Conservation (phyloP, 35 echinoderm and acorn worm genomes). For the Acanthaster planci region DNA sequence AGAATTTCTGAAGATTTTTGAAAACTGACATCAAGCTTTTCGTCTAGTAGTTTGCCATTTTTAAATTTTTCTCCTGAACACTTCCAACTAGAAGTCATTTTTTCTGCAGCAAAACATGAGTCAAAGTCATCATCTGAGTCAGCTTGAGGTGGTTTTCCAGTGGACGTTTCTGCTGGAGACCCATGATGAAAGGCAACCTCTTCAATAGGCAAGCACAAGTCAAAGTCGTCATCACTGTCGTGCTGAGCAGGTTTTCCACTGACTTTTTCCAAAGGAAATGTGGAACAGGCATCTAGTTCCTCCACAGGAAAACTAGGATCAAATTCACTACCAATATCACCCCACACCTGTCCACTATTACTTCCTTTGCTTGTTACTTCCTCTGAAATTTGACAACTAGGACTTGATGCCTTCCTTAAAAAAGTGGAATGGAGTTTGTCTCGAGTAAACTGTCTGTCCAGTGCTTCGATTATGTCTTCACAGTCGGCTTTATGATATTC, state of each 20-base stretch:
- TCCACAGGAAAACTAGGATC: too few relatives aligned
- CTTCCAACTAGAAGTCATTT: too few relatives aligned
- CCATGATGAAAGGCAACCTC: neutral
- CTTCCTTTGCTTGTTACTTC: too few relatives aligned
- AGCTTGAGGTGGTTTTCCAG: conserved; percentile 7
- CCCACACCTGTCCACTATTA: too few relatives aligned
- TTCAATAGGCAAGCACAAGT: neutral
- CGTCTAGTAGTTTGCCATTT: neutral
- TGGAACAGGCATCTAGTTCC: too few relatives aligned
- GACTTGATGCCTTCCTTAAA: too few relatives aligned
- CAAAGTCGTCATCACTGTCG: conserved; percentile 11
- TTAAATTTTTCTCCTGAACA: too few relatives aligned
- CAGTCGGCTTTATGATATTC: neutral
- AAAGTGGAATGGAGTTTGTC: too few relatives aligned
- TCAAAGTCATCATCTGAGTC: conserved; percentile 2
- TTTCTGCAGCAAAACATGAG: neutral
- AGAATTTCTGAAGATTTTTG: too few relatives aligned
- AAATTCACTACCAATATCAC: too few relatives aligned
- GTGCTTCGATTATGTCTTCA: neutral
- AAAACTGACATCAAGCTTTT: neutral
- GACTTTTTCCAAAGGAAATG: neutral
- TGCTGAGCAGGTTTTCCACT: neutral
- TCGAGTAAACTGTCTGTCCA: too few relatives aligned
- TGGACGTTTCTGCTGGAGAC: neutral
- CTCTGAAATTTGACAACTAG: too few relatives aligned